phyloP scores from a whole-genome alignment of 2,888 invertebrate genomes.

The Platypus cylindrus region DNA sequence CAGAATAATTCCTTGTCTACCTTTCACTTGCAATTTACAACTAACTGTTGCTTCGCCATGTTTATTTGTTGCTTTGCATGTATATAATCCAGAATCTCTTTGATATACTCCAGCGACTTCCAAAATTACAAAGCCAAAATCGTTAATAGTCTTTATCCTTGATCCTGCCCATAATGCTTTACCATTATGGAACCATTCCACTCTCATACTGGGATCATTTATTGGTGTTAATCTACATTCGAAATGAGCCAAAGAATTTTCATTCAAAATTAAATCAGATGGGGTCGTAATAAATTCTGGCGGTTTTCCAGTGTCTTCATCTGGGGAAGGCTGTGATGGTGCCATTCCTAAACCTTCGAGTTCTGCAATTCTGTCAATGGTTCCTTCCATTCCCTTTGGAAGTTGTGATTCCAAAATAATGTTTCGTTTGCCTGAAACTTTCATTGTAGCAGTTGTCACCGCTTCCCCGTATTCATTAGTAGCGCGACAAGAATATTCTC shows the following conservation, averaged over 20 bases:
- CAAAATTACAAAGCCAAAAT: constrained; percentile 94
- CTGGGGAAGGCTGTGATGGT: constrained; percentile 52
- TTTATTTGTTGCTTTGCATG: constrained; percentile 83
- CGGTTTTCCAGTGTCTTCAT: constrained; percentile 74
- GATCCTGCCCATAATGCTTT: constrained; percentile 83
- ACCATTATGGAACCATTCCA: constrained; percentile 97
- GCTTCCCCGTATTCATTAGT: constrained; percentile 83
- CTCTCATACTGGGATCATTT: constrained; percentile 85
- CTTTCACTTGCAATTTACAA: constrained; percentile 75
- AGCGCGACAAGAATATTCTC: constrained; percentile 81
- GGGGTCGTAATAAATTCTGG: constrained; percentile 85
- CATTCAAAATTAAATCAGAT: constrained; percentile 67
- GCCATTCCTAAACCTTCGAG: constrained; percentile 73
- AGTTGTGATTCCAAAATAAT: constrained; percentile 85
- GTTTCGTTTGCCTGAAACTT: constrained; percentile 81
- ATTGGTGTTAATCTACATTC: constrained; percentile 81
- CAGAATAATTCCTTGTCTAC: constrained; percentile 76
- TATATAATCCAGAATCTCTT: constrained; percentile 84
- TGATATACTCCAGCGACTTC: constrained; percentile 91
- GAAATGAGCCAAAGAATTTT: constrained; percentile 85
- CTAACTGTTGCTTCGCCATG: constrained; percentile 85
- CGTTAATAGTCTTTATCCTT: constrained; percentile 89
- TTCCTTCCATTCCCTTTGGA: constrained; percentile 86
- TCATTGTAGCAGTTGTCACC: constrained; percentile 79
- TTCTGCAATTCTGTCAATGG: constrained; percentile 85